Evolutionary conservation across 2,888 invertebrate species (phyloP).

Genomic region (Brachylomia viminalis): DNA sequence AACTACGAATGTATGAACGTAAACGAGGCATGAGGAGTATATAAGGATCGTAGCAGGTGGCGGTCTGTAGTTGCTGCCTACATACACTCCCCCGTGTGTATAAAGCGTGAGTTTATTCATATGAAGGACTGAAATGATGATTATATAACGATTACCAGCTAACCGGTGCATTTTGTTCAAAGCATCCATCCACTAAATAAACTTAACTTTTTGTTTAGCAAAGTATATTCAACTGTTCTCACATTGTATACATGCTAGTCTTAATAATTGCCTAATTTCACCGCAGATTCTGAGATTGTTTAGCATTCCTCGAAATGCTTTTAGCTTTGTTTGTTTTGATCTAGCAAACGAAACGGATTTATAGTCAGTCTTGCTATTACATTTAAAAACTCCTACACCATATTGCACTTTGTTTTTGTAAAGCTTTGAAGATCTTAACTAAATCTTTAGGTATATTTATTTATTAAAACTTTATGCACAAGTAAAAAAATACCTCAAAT

Average conservation of each 20-base stretch:
- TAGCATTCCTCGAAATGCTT: constrained; percentile 35
- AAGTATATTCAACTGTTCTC: background rate
- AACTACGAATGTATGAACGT: no score
- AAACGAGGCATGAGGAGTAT: no score
- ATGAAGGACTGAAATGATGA: no score
- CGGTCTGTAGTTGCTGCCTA: no score
- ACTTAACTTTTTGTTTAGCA: background rate
- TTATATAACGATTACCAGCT: no score
- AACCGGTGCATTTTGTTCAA: background rate
- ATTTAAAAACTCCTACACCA: constrained; percentile 7
- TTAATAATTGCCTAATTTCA: background rate
- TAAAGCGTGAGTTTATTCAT: no score
- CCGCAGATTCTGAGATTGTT: background rate
- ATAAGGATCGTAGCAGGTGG: no score
- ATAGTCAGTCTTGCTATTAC: constrained; percentile 23
- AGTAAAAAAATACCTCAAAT: no score
- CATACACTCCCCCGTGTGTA: no score
- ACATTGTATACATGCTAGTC: background rate
- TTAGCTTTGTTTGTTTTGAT: constrained; percentile 52
- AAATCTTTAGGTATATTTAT: constrained; percentile 9
- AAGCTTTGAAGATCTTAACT: background rate
- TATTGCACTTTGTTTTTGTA: constrained; percentile 9
- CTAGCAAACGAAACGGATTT: background rate
- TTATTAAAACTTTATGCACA: no score
- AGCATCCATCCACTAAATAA: background rate